Conservation (phyloP, 2,797 vertebrate species). For the Lophius americanus region DNA sequence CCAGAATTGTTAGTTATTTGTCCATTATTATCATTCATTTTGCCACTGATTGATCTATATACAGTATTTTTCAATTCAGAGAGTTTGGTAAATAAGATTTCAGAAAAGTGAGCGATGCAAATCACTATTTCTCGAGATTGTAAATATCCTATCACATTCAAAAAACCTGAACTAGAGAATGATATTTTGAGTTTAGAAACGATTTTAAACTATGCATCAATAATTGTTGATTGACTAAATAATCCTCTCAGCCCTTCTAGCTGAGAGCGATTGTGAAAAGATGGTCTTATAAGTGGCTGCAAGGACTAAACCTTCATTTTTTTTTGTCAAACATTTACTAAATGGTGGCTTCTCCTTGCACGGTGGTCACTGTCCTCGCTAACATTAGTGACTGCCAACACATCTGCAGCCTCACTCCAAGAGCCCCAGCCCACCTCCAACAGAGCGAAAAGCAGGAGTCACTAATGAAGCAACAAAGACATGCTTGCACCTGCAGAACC, state of each 20-base stretch:
- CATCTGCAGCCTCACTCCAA: neutral
- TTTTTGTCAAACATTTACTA: slow-evolving; percentile 21
- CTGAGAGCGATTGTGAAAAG: slow-evolving; percentile 3
- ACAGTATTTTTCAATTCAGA: neutral
- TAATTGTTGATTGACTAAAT: neutral
- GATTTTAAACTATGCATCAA: neutral
- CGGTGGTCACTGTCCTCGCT: slow-evolving; percentile 6
- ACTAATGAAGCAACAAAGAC: slow-evolving; percentile 34
- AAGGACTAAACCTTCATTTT: slow-evolving; percentile 13
- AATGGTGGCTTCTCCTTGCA: slow-evolving; percentile 17
- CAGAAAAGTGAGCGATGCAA: neutral
- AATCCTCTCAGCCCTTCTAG: neutral
- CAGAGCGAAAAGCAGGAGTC: slow-evolving; percentile 12
- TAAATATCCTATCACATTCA: neutral
- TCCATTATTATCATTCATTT: slow-evolving; percentile 12
- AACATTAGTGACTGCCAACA: neutral
- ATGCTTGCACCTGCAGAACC: slow-evolving; percentile 30
- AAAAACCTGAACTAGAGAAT: neutral
- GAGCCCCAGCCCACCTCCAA: slow-evolving; percentile 17
- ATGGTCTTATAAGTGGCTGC: neutral
- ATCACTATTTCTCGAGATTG: neutral
- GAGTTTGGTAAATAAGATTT: neutral
- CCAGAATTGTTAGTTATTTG: neutral
- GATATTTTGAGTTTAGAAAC: neutral
- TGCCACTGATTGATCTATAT: neutral